A percentile compares a stretch with the other conserved stretches of the same genome.
These are phyloP conservation scores for Phylloscopus trochilus DNA, from an alignment of 2,113 vertebrate species.

Conservation along the genomic window DNA sequence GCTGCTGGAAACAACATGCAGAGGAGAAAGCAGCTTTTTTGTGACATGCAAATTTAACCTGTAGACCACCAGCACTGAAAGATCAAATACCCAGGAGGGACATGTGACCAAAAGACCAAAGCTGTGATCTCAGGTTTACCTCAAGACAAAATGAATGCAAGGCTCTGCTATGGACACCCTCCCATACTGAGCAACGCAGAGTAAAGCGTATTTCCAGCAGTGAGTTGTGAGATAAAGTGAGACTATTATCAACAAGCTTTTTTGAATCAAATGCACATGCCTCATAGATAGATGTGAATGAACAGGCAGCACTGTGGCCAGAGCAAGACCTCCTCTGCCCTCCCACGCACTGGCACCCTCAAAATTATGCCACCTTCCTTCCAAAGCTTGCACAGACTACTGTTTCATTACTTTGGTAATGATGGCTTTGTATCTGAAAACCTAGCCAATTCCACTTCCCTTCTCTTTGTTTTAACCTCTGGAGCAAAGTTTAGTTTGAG, in stretches of 20 bases:
- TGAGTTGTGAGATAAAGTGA: fast-evolving
- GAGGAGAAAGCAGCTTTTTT: not conserved
- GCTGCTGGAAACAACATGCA: not conserved
- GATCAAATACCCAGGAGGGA: not conserved
- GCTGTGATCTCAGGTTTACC: not conserved
- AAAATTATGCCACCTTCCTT: not conserved
- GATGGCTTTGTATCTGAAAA: not conserved
- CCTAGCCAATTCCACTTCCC: not conserved
- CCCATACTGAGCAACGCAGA: not conserved
- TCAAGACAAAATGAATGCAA: not conserved
- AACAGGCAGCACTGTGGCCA: not conserved
- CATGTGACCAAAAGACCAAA: not conserved
- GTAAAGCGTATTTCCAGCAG: not conserved
- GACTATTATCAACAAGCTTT: not conserved
- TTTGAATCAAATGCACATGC: not conserved
- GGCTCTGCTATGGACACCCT: fast-evolving
- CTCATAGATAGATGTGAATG: not conserved
- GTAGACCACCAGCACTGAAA: not conserved
- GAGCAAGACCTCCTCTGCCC: not conserved
- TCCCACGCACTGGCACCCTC: not conserved
- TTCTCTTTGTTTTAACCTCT: not conserved
- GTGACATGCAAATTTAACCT: not conserved
- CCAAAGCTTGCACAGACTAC: not conserved
- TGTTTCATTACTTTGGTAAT: not conserved
- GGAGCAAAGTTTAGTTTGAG: not conserved